A percentile compares a stretch with the other conserved stretches of the same genome.
Conservation (phyloP, 2,113 vertebrate species). For the Saimiri boliviensis region DNA sequence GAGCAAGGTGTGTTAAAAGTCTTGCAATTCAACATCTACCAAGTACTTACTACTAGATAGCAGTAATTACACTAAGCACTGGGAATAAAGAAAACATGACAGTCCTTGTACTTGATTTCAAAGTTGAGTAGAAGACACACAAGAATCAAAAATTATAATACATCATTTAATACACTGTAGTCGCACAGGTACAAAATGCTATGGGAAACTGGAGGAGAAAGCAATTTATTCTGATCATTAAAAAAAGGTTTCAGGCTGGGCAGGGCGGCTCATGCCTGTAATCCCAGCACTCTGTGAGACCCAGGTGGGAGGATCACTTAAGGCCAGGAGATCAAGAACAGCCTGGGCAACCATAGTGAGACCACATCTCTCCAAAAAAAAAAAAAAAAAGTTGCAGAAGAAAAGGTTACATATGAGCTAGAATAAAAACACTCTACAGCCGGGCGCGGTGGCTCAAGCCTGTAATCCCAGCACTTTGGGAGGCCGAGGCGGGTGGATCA, state of each 20-base stretch:
- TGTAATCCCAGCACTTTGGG: no score
- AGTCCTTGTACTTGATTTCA: neutral
- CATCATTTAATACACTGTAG: neutral
- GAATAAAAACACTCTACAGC: neutral
- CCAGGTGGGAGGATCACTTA: no score
- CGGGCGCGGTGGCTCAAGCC: no score
- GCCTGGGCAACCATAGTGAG: no score
- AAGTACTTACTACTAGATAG: neutral
- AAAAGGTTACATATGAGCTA: conserved; percentile 11
- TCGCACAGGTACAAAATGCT: neutral
- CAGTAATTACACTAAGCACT: neutral
- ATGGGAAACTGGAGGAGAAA: neutral
- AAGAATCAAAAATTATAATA: neutral
- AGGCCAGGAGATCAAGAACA: no score
- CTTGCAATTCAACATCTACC: neutral
- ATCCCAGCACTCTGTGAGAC: no score
- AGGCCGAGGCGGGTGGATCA: no score
- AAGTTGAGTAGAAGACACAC: neutral
- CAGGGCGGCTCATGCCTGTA: no score
- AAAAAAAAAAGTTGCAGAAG: neutral
- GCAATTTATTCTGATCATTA: neutral
- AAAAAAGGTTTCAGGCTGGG: neutral
- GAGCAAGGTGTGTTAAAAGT: neutral
- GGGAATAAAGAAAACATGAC: neutral
- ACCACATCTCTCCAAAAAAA: no score